Base-by-base conservation (phyloP, 37 sponge, comb jelly and placozoan species). In the Cladorhizidae sp. region DNA sequence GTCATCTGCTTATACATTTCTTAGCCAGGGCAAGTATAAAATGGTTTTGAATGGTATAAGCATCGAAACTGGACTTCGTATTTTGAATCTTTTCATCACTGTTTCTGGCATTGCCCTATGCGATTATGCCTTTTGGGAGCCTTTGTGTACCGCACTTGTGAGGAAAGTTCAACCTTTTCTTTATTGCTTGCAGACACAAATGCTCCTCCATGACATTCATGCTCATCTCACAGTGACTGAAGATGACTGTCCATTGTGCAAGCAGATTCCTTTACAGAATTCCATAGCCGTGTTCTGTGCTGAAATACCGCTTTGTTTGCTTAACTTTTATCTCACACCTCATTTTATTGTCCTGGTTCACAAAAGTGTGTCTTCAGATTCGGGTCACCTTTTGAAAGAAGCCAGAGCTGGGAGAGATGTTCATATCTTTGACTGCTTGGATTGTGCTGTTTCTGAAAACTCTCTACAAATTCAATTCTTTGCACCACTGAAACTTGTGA, bases 191-290 rank as follows among this genome's bases (percentile, higher is more conserved):
- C 86, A 85, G 39, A 79, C 79, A 5, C 86, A 79, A 31, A 17
- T 73, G 9, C 51, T 85, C 36, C 64, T 85, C 36, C 72, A 73
- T 61, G 56, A 52, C 32, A 2, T 85, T 20, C 86, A 85, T 56
- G 20, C 78, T 22, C 86, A 85, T 43, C 32, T 85, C 25, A 72
- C 67, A n/a, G 64, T 73, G 14, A 49, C 63, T n/a, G 74, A 72
- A 37, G 9, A 21, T 5, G 39, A 57, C 17, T 85, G 86, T 26
- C 86, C 86, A 29, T 1, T 85, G 20, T 85, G 86, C 55, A 78
- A 43, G 2, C 52, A 45, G 18, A 26, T 51, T 21, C 50, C 79
- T 40, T 23, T 85, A 1, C 6, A 26, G 0, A 51, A 50, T n/a
- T 67, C 39, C 57, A 55, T 83, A 21, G 38, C 18, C 21, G 50